Evolutionary conservation across 1,140 invertebrate genomes (phyloP).

Genomic region (Hyles euphorbiae): DNA sequence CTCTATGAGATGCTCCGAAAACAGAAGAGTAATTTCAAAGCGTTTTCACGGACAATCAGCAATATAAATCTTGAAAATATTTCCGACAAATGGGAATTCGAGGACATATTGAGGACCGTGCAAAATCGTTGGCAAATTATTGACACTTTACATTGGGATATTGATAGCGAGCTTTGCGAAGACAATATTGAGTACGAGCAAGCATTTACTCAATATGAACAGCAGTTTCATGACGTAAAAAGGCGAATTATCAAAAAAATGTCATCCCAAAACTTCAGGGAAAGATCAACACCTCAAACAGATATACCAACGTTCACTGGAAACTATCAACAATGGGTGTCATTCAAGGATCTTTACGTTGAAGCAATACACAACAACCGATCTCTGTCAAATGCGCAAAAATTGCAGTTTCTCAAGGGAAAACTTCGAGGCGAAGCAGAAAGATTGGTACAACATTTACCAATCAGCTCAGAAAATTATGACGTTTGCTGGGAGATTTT

Average conservation of each 20-base stretch:
- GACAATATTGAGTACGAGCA: conserved; percentile 3
- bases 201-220: conserved; percentile 7
- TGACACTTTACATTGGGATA: conserved; percentile 18
- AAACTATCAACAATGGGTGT: conserved; percentile 10
- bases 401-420: conserved; percentile 17
- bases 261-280: conserved; percentile 4
- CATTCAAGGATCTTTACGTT: conserved; percentile 14
- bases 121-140: conserved; percentile 15
- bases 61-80: conserved; percentile 9
- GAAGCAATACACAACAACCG: conserved; percentile 14
- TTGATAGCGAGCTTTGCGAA: conserved; percentile 13
- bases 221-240: conserved; percentile 8
- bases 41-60: conserved; percentile 7
- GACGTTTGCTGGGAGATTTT: conserved; percentile 20
- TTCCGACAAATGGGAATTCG: conserved; percentile 16
- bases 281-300: conserved; percentile 7
- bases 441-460: conserved; percentile 20
- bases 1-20: conserved; percentile 10
- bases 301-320: conserved; percentile 11
- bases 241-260: conserved; percentile 1
- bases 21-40: conserved; percentile 16
- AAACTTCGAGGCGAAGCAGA: conserved; percentile 22
- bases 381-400: conserved; percentile 12
- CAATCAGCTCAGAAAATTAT: conserved; percentile 23
- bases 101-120: conserved; percentile 10